phyloP scores from a whole-genome alignment of 2,888 invertebrate species.

The Hesperia comma region DNA sequence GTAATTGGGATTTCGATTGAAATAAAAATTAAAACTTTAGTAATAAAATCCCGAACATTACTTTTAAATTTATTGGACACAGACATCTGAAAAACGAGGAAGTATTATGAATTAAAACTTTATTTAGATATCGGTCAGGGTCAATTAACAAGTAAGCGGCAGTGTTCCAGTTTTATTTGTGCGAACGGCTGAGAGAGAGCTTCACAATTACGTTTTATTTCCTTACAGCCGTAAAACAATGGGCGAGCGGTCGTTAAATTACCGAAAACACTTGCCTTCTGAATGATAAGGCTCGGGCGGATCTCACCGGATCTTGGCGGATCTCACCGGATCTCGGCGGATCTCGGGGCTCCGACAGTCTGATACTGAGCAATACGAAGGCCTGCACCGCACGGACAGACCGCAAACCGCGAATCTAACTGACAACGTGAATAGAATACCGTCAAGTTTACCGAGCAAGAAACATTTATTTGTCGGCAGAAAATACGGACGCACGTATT shows the following conservation, averaged over 20 bases:
- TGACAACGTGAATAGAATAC: background rate
- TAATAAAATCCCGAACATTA: too few species aligned
- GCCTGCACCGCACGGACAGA: background rate
- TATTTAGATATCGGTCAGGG: slow-evolving; percentile 17
- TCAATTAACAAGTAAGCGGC: background rate
- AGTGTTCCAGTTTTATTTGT: slow-evolving; percentile 9
- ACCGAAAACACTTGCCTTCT: slow-evolving; percentile 20
- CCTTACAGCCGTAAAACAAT: slow-evolving; percentile 24
- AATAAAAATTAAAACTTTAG: too few species aligned
- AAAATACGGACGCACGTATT: too few species aligned
- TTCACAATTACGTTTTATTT: slow-evolving; percentile 31
- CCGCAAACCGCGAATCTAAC: background rate
- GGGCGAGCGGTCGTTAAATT: slow-evolving; percentile 27
- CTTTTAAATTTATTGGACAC: too few species aligned
- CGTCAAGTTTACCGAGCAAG: too few species aligned
- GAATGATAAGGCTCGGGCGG: slow-evolving; percentile 8
- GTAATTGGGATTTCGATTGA: too few species aligned
- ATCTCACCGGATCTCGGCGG: too few species aligned
- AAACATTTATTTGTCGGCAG: too few species aligned
- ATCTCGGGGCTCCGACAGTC: background rate
- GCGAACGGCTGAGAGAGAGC: background rate
- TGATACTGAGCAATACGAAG: background rate
- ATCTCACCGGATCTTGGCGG: too few species aligned
- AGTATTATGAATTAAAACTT: slow-evolving; percentile 9
- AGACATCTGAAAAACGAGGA: too few species aligned